These are phyloP conservation scores for Avahi laniger DNA, from an alignment of 2,797 vertebrate genomes.

Conservation along the genomic window DNA sequence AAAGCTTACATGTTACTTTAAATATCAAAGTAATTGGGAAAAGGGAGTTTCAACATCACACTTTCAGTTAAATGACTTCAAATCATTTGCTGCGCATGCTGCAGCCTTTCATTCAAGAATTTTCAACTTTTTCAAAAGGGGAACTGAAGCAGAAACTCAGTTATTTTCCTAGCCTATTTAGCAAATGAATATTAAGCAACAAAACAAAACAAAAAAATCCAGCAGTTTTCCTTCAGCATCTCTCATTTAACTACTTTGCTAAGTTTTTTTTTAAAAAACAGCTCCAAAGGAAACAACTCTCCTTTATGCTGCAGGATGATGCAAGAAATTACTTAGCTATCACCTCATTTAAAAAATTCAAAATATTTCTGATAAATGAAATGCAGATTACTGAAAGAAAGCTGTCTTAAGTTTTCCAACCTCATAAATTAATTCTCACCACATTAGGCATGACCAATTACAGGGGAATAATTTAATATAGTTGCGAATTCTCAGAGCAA, in stretches of 20 bases:
- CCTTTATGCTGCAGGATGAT: not conserved
- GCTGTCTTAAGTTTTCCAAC: not conserved
- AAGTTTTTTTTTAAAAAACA: not conserved
- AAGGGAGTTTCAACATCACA: not conserved
- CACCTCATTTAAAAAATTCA: conserved; percentile 9
- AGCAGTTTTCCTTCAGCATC: not conserved
- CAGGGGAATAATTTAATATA: not conserved
- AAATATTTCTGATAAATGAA: not conserved
- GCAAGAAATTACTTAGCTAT: not conserved
- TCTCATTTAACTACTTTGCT: not conserved
- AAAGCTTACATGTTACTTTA: not conserved
- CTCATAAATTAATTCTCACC: rapidly evolving
- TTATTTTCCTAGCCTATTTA: not conserved
- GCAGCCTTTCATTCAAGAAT: not conserved
- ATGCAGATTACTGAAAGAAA: not conserved
- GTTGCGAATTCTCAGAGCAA: not conserved
- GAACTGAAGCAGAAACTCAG: not conserved
- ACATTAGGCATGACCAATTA: not conserved
- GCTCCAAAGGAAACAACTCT: not conserved
- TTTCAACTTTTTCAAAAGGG: not conserved
- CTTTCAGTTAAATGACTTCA: not conserved
- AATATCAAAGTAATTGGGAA: not conserved
- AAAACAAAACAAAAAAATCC: not conserved
- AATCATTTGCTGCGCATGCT: not conserved
- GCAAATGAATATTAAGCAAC: not conserved